phyloP scores from a whole-genome alignment of 2,888 invertebrate species.

The Neoscelio sp. region DNA sequence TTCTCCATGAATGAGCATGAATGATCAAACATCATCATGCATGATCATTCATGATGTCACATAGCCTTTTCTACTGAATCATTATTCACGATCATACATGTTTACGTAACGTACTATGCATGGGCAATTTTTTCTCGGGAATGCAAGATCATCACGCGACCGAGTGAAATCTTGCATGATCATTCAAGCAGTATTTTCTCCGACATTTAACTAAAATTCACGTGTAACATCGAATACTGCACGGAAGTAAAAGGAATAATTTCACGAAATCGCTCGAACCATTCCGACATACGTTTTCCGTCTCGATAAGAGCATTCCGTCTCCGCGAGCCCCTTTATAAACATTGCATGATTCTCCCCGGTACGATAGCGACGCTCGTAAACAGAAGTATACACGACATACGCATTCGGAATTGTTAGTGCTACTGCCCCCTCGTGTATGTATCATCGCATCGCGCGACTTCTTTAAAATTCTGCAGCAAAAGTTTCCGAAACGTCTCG shows the following conservation, averaged over 20 bases:
- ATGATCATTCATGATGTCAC: too few species aligned
- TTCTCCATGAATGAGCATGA: too few species aligned
- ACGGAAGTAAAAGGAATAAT: constrained; percentile 36
- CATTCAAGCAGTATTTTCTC: too few species aligned
- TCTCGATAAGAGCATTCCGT: constrained; percentile 48
- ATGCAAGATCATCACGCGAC: constrained; percentile 25
- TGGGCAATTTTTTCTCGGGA: too few species aligned
- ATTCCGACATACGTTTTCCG: constrained; percentile 29
- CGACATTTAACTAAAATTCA: neutral
- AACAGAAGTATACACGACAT: constrained; percentile 48
- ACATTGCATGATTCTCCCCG: constrained; percentile 59
- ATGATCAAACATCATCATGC: too few species aligned
- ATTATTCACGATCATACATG: too few species aligned
- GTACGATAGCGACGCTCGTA: constrained; percentile 48
- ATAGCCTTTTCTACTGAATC: too few species aligned
- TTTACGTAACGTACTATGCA: too few species aligned
- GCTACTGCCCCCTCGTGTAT: constrained; percentile 26
- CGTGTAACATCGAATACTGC: neutral
- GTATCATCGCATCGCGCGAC: constrained; percentile 32
- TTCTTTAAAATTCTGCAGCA: constrained; percentile 39
- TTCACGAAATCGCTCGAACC: constrained; percentile 44
- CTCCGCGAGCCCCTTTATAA: constrained; percentile 54
- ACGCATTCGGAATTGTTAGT: constrained; percentile 57
- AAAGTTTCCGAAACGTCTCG: constrained; percentile 10
- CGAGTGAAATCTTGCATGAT: too few species aligned